phyloP scores from a whole-genome alignment of 2,888 invertebrate genomes.

The Antheraea assamensis region DNA sequence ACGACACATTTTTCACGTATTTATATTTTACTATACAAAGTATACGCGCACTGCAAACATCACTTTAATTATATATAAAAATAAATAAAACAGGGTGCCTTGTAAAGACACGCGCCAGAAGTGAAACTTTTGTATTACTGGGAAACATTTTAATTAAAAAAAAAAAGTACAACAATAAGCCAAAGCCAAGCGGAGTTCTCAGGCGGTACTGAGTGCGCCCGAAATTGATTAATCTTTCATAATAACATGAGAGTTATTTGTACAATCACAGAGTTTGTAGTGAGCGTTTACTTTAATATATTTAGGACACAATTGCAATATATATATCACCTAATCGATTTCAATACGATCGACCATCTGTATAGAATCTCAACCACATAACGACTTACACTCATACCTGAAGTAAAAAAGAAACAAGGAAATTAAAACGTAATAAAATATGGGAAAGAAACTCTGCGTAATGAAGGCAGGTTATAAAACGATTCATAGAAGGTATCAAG shows the following conservation, averaged over 20 bases:
- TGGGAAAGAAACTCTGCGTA: conserved; percentile 23
- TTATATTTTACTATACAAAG: not conserved
- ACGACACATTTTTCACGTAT: conserved; percentile 2
- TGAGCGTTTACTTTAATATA: not conserved
- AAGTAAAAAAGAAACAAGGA: conserved; percentile 48
- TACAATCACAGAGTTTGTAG: not conserved
- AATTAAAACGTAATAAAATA: conserved; percentile 25
- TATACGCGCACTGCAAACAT: conserved; percentile 2
- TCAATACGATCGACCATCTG: conserved; percentile 48
- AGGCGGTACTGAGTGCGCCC: no score
- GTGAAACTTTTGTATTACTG: no score
- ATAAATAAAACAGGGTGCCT: no score
- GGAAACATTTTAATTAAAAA: no score
- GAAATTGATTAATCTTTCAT: not conserved
- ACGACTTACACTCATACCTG: conserved; percentile 79
- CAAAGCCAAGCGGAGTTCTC: no score
- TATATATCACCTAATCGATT: conserved; percentile 56
- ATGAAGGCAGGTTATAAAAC: conserved; percentile 1
- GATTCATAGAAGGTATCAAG: conserved; percentile 16
- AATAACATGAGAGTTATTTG: not conserved
- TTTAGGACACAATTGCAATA: conserved; percentile 60
- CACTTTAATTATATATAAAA: not conserved
- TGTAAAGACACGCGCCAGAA: not conserved
- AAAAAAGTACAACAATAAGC: no score
- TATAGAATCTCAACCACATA: conserved; percentile 69